Percentiles rank a stretch among this genome's conserved stretches.
Conservation (phyloP, 2,797 vertebrate genomes). For the Cuculus canorus region DNA sequence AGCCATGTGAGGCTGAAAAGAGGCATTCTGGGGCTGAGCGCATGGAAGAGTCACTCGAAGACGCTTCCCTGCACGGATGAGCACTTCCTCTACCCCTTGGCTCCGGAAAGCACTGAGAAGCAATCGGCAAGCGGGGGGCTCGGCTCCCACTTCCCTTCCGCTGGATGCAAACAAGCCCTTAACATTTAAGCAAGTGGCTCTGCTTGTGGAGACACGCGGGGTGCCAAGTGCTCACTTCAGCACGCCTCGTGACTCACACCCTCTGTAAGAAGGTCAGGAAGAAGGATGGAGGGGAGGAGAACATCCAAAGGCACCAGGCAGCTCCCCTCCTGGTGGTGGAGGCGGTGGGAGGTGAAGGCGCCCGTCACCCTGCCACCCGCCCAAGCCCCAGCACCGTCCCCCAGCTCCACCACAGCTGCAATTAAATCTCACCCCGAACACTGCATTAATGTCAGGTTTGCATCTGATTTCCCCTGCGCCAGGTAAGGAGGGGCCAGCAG, state of each 20-base stretch:
- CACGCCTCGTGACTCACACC: neutral
- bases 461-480: constrained; percentile 23
- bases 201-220: neutral
- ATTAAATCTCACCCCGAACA: neutral
- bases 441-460: constrained; percentile 40
- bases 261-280: neutral
- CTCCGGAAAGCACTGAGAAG: neutral
- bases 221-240: neutral
- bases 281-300: neutral
- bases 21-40: neutral
- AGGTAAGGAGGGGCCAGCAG: constrained; percentile 63
- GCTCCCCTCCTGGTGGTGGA: accelerated
- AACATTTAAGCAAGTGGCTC: constrained; percentile 41
- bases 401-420: neutral
- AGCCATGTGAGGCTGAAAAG: neutral
- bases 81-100: neutral
- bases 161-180: constrained; percentile 44
- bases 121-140: neutral
- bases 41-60: neutral
- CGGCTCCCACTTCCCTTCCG: neutral
- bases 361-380: accelerated
- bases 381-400: accelerated
- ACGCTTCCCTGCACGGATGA: neutral
- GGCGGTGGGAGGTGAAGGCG: accelerated
- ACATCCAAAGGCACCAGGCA: neutral